Conservation (phyloP, 1,140 invertebrate species). For the Panulirus ornatus region DNA sequence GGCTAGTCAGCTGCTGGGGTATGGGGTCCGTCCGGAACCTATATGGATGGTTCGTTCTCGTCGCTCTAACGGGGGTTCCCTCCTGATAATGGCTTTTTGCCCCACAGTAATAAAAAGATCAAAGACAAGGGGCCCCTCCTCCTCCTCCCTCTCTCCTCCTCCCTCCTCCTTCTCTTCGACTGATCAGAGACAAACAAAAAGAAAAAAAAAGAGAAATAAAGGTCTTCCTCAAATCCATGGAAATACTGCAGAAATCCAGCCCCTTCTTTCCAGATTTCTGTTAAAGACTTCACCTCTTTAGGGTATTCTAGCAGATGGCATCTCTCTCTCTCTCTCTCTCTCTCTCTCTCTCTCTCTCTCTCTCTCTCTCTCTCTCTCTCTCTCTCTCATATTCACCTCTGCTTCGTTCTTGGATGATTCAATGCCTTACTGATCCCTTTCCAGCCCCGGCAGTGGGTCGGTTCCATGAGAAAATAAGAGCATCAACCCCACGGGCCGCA, state of each 20-base stretch:
- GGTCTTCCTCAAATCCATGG: constrained; percentile 9
- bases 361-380: too few species aligned
- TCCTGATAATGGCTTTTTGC: constrained; percentile 39
- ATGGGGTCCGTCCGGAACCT: too few species aligned
- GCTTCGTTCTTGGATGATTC: too few species aligned
- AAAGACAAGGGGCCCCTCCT: constrained; percentile 66
- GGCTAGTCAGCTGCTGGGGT: too few species aligned
- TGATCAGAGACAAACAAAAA: constrained; percentile 25
- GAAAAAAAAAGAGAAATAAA: not conserved
- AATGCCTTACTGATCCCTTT: too few species aligned
- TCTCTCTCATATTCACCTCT: too few species aligned
- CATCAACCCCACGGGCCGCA: not conserved
- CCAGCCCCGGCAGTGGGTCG: not conserved
- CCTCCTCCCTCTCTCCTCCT: not conserved
- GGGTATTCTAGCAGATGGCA: too few species aligned
- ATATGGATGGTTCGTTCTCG: too few species aligned
- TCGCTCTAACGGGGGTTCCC: not conserved
- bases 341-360: too few species aligned
- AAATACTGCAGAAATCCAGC: not conserved
- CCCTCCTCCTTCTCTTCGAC: not conserved
- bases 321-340: too few species aligned
- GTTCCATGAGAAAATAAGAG: not conserved
- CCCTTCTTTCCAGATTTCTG: too few species aligned
- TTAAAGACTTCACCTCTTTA: too few species aligned
- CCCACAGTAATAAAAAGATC: constrained; percentile 63